A percentile compares a stretch with the other conserved stretches of the same genome.
These are phyloP conservation scores for Anhinga rufa DNA, from an alignment of 2,113 vertebrate genomes.

Conservation along the genomic window DNA sequence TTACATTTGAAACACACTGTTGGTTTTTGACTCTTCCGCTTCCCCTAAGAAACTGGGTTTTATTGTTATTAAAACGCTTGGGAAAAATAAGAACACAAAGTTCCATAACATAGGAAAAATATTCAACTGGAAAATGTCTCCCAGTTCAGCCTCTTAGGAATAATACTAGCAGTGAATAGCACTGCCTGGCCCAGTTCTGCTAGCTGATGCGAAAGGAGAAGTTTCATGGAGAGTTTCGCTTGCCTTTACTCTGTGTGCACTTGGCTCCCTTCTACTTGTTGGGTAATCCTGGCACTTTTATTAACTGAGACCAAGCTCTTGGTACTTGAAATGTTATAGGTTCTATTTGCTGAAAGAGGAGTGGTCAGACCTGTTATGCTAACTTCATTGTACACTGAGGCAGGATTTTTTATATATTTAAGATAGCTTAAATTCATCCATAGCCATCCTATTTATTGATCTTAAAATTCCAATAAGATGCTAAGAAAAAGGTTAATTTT, in stretches of 20 bases:
- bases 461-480: background rate
- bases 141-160: background rate
- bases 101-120: background rate
- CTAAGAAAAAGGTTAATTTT: background rate
- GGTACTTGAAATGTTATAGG: background rate
- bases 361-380: background rate
- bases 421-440: background rate
- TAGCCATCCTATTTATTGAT: background rate
- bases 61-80: background rate
- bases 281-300: background rate
- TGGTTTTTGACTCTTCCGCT: background rate
- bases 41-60: background rate
- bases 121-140: background rate
- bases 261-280: background rate
- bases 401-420: background rate
- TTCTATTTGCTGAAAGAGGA: background rate
- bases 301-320: background rate
- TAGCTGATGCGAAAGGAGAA: background rate
- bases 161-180: background rate
- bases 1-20: background rate
- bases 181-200: background rate
- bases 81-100: background rate
- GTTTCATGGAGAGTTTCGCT: background rate
- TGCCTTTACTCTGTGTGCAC: background rate
- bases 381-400: background rate